These are phyloP conservation scores for Rallus crepitans DNA, from an alignment of 2,797 vertebrate genomes.

Conservation along the genomic window DNA sequence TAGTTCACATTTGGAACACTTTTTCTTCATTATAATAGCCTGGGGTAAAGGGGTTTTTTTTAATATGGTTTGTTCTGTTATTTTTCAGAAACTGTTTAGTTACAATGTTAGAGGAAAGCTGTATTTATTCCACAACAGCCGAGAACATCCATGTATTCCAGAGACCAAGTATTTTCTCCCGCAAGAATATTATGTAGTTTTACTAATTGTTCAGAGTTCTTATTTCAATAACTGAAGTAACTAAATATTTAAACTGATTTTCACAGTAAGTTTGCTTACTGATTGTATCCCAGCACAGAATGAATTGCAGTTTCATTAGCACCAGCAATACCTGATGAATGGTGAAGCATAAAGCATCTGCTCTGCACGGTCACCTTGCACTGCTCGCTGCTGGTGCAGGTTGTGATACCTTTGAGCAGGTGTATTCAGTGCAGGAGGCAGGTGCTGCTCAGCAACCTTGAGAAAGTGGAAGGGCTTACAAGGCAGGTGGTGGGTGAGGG, in stretches of 20 bases:
- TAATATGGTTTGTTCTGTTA: conserved; percentile 65
- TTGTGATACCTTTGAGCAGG: neutral
- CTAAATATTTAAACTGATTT: conserved; percentile 65
- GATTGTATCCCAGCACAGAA: conserved; percentile 1
- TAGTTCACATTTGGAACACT: conserved; percentile 81
- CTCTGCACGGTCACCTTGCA: neutral
- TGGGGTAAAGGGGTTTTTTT: conserved; percentile 73
- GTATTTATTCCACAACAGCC: conserved; percentile 36
- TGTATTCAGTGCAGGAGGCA: neutral
- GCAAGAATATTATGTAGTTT: neutral
- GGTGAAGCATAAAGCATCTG: neutral
- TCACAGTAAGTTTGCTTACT: conserved; percentile 36
- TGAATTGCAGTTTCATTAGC: conserved; percentile 20
- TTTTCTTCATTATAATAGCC: conserved; percentile 82
- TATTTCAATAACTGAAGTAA: conserved; percentile 56
- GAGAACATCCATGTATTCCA: conserved; percentile 8
- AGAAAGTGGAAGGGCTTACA: conserved; percentile 9
- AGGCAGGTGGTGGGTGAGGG: neutral
- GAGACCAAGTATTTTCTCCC: conserved; percentile 10
- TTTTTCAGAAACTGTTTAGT: conserved; percentile 76
- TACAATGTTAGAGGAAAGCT: conserved; percentile 63
- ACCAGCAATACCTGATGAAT: neutral
- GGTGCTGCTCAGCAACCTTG: neutral
- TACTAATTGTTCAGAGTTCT: conserved; percentile 42
- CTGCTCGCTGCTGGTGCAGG: neutral